phyloP scores from a whole-genome alignment of 2,888 invertebrate genomes.

The Lasioglossum pauxillum region DNA sequence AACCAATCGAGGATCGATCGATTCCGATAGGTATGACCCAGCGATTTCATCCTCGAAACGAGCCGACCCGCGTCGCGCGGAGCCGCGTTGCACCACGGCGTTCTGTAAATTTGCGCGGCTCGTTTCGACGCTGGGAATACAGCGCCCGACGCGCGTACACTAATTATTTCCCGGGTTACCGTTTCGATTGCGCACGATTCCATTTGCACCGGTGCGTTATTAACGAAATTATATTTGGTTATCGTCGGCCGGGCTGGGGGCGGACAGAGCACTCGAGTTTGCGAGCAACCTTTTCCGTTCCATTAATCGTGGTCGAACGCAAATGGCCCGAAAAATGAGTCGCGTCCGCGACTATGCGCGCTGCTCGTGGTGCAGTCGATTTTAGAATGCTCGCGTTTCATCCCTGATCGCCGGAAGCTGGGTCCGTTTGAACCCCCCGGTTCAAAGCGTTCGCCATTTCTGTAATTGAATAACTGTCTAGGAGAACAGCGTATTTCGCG shows the following conservation, averaged over 20 bases:
- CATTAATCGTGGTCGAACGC: slow-evolving; percentile 32
- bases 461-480: background rate
- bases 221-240: slow-evolving; percentile 55
- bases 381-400: background rate
- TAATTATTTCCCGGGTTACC: slow-evolving; percentile 40
- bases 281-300: slow-evolving; percentile 26
- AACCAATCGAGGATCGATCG: slow-evolving; percentile 25
- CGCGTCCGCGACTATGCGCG: background rate
- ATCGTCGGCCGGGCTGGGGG: background rate
- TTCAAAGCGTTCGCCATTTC: background rate
- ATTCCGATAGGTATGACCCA: slow-evolving; percentile 11
- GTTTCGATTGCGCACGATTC: slow-evolving; percentile 43
- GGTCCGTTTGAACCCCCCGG: background rate
- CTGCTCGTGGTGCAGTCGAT: background rate
- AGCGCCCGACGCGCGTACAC: slow-evolving; percentile 16
- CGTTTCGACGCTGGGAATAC: slow-evolving; percentile 19
- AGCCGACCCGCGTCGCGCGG: slow-evolving; percentile 4
- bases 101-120: slow-evolving; percentile 43
- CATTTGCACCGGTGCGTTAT: slow-evolving; percentile 53
- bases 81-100: background rate
- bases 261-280: slow-evolving; percentile 13
- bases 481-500: background rate
- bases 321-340: slow-evolving; percentile 34
- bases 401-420: background rate
- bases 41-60: background rate